These are phyloP conservation scores for Pantherophis alleghaniensis DNA, from an alignment of 2,797 vertebrate species.

Conservation along the genomic window DNA sequence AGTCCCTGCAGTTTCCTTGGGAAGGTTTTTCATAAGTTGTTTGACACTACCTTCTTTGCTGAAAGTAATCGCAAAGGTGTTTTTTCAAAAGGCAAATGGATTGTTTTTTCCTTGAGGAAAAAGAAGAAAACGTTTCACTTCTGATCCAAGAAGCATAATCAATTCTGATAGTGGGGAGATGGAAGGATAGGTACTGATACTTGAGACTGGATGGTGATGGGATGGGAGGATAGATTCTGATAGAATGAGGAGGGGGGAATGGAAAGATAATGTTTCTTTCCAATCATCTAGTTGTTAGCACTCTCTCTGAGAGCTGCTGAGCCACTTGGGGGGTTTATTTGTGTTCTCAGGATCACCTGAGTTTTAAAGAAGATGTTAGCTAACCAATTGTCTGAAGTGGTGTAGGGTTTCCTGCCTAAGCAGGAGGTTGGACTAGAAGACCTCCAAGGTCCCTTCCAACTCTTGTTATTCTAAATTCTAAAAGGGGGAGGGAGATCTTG, in stretches of 20 bases:
- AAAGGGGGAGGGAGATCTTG: no score
- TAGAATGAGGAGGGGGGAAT: not conserved
- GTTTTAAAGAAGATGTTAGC: no score
- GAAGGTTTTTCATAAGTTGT: not conserved
- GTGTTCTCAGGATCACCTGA: not conserved
- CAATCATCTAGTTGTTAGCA: not conserved
- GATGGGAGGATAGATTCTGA: not conserved
- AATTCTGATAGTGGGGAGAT: not conserved
- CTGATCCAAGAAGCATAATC: not conserved
- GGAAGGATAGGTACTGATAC: not conserved
- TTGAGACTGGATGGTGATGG: not conserved
- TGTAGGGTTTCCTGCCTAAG: no score
- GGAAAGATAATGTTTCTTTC: not conserved
- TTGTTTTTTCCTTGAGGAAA: not conserved
- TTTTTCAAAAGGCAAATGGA: not conserved
- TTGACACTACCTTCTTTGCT: not conserved
- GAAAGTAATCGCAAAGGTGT: not conserved
- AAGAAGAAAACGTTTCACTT: not conserved
- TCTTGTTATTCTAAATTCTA: no score
- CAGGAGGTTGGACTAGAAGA: no score
- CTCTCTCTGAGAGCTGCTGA: not conserved
- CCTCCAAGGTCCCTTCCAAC: no score
- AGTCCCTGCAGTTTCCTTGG: not conserved
- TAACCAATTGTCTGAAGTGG: no score
- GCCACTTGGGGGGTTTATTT: not conserved